A percentile compares a stretch with the other conserved stretches of the same genome.
These are phyloP conservation scores for Papilio elwesi DNA, from an alignment of 2,888 invertebrate species.

Conservation along the genomic window DNA sequence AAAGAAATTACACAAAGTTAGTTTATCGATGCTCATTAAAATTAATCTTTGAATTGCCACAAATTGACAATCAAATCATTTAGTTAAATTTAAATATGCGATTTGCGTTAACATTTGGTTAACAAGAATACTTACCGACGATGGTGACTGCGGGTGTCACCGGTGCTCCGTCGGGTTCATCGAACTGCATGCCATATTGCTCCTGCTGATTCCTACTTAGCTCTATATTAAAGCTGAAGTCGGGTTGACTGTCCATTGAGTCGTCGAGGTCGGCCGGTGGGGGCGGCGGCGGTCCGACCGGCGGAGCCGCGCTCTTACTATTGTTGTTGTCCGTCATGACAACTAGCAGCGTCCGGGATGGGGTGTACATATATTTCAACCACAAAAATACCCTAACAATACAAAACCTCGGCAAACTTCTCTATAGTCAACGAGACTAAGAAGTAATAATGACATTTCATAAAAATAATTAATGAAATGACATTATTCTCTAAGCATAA, in stretches of 20 bases:
- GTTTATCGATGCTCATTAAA: too few relatives aligned
- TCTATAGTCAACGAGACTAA: slow-evolving; percentile 18
- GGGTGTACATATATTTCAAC: slow-evolving; percentile 48
- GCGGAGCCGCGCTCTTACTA: slow-evolving; percentile 71
- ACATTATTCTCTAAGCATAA: too few relatives aligned
- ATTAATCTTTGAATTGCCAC: too few relatives aligned
- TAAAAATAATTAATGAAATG: too few relatives aligned
- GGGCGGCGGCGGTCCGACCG: slow-evolving; percentile 81
- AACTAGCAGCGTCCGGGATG: slow-evolving; percentile 72
- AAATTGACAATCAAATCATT: not conserved
- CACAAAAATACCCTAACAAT: slow-evolving; percentile 37
- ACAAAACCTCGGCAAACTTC: not conserved
- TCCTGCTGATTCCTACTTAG: slow-evolving; percentile 88
- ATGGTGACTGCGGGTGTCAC: slow-evolving; percentile 69
- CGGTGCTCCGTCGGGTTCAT: slow-evolving; percentile 43
- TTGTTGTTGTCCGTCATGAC: slow-evolving; percentile 68
- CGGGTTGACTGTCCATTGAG: slow-evolving; percentile 71
- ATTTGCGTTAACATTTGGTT: slow-evolving; percentile 20
- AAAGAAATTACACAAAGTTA: too few relatives aligned
- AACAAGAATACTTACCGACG: slow-evolving; percentile 68
- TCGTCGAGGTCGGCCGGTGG: slow-evolving; percentile 70
- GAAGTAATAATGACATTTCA: too few relatives aligned
- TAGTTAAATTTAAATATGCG: not conserved
- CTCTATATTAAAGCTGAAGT: slow-evolving; percentile 88
- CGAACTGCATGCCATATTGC: slow-evolving; percentile 90